phyloP scores from a whole-genome alignment of 2,113 vertebrate genomes.

The Halichoeres trimaculatus region DNA sequence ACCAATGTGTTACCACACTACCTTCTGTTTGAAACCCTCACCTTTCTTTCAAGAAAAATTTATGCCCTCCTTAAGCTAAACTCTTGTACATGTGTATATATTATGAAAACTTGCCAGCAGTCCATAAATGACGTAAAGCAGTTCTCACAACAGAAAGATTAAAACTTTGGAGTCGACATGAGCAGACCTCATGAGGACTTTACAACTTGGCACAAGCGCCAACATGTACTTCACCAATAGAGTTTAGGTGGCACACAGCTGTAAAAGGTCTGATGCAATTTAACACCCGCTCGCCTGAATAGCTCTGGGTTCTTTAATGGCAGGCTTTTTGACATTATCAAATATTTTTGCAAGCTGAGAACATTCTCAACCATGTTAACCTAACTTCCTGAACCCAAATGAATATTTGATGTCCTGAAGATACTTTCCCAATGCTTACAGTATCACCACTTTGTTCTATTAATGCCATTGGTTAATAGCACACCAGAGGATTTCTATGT shows the following conservation, averaged over 20 bases:
- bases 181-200: slow-evolving; percentile 59
- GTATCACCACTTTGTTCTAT: slow-evolving; percentile 8
- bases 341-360: slow-evolving; percentile 49
- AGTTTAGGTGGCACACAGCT: slow-evolving; percentile 57
- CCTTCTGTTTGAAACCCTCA: slow-evolving; percentile 8
- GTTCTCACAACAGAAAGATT: slow-evolving; percentile 49
- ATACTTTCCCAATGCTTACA: slow-evolving; percentile 6
- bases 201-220: slow-evolving; percentile 63
- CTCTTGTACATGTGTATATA: slow-evolving; percentile 24
- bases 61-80: slow-evolving; percentile 19
- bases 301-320: slow-evolving; percentile 15
- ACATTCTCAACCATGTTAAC: slow-evolving; percentile 57
- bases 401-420: slow-evolving; percentile 20
- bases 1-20: slow-evolving; percentile 12
- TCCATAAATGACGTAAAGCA: slow-evolving; percentile 57
- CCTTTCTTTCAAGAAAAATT: slow-evolving; percentile 33
- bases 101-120: slow-evolving; percentile 54
- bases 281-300: slow-evolving; percentile 51
- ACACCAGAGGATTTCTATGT: slow-evolving; percentile 14
- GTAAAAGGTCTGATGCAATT: slow-evolving; percentile 62
- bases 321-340: slow-evolving; percentile 48
- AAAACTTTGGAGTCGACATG: slow-evolving; percentile 56
- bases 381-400: slow-evolving; percentile 52
- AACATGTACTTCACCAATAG: slow-evolving; percentile 43
- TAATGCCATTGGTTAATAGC: slow-evolving; percentile 32